phyloP scores from a whole-genome alignment of 2,113 vertebrate genomes.

The Grallaria varia region DNA sequence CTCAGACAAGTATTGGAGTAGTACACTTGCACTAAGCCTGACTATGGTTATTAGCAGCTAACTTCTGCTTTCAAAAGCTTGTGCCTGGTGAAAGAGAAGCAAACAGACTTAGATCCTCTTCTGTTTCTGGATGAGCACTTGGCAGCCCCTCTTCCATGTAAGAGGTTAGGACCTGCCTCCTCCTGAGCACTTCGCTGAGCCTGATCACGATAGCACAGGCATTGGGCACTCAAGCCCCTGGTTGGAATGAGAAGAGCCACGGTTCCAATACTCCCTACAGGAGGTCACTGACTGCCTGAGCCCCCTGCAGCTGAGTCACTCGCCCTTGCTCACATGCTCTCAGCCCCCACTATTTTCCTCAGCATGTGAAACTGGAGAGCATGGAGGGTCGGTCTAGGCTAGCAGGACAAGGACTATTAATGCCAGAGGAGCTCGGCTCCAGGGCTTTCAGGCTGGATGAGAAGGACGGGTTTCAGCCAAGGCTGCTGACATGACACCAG shows the following conservation, averaged over 20 bases:
- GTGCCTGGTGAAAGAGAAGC: neutral
- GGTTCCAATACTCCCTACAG: accelerated
- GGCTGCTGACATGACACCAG: neutral
- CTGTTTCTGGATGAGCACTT: neutral
- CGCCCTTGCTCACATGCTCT: neutral
- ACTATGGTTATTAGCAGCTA: neutral
- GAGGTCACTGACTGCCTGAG: accelerated
- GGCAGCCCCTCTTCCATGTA: neutral
- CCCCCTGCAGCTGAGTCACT: neutral
- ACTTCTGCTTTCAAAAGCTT: neutral
- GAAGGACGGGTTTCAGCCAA: neutral
- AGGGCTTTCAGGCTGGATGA: neutral
- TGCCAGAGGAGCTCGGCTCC: neutral
- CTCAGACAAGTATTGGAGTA: neutral
- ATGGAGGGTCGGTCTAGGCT: accelerated
- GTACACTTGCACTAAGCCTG: neutral
- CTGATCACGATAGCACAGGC: accelerated
- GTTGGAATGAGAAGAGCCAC: neutral
- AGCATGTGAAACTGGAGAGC: neutral
- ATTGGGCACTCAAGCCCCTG: accelerated
- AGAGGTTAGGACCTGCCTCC: neutral
- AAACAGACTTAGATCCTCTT: neutral
- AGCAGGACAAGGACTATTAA: neutral
- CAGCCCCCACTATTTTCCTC: neutral
- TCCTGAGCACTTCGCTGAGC: neutral